Percentiles rank a stretch among this genome's conserved stretches.
phyloP scores from a whole-genome alignment of 2,113 vertebrate species.

The Brevimyrus niger region DNA sequence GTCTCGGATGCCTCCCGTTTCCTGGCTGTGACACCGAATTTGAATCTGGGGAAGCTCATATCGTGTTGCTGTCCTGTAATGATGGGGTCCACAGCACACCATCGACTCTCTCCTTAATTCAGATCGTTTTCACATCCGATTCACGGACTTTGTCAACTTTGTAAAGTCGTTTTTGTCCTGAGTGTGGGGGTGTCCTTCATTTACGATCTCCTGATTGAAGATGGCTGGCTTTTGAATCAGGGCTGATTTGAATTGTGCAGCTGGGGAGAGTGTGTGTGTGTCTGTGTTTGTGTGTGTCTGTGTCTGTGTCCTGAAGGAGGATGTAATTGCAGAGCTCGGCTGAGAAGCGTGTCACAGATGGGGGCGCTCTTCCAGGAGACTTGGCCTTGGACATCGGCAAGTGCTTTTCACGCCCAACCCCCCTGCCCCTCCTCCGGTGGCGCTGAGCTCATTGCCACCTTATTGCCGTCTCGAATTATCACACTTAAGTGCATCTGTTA shows the following conservation, averaged over 20 bases:
- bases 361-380: not conserved
- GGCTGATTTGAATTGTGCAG: not conserved
- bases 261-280: not conserved
- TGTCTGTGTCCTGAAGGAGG: not conserved
- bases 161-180: not conserved
- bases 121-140: not conserved
- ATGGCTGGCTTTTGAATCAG: not conserved
- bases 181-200: not conserved
- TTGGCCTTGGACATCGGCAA: slow-evolving; percentile 8
- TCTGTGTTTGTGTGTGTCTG: not conserved
- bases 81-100: not conserved
- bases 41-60: not conserved
- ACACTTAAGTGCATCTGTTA: slow-evolving; percentile 30
- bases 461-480: slow-evolving; percentile 26
- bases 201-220: not conserved
- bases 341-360: not conserved
- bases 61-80: not conserved
- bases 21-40: not conserved
- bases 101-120: not conserved
- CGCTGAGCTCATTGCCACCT: slow-evolving; percentile 20
- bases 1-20: not conserved
- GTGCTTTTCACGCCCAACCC: slow-evolving; percentile 11
- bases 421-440: not conserved
- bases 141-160: not conserved
- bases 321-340: slow-evolving; percentile 14